Evolutionary conservation across 2,888 invertebrate species (phyloP), one percentile per base, ranked within the genome.

Genomic region (Melinopterus prodromus): DNA sequence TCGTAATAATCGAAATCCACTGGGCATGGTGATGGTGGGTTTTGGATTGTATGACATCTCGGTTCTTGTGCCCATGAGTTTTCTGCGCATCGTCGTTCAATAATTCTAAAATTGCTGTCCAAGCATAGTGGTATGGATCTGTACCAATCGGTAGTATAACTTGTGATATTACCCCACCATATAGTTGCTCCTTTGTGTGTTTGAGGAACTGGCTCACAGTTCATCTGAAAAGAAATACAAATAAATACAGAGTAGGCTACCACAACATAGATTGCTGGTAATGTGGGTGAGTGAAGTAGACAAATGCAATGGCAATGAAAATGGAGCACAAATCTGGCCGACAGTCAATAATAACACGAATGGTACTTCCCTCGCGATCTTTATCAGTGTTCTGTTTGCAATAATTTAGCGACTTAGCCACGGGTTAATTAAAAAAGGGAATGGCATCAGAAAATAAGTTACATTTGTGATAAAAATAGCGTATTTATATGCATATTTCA

Each of bases 101-200:
- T 71, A 9, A 79, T 78, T 16, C 70, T 70, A 36, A 77, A 81
- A 36, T 81, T 79, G 35, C 69, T 37, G 35, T 79, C 74, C 35
- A 81, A 71, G 69, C 81, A 81, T n/a, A 81, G 16, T 2, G 81
- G 81, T 69, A 77, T 75, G 16, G 81, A 81, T 14, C 38, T 12
- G 38, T 79, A 81, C 71, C 70, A 70, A 70, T 16, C 16, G 7
- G 70, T 37, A 26, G 26, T 26, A 4, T 75, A 37, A 16, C 69
- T 69, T 7, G 75, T 75, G 16, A 72, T 71, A 16, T 79, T 76
- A 15, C 79, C 81, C 79, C 79, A 79, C 79, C 79, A 79, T 16
- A 81, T 16, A n/a, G 71, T 77, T 4, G 53, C 71, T n/a, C 36
- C 71, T n/a, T 79, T 76, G 35, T 26, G 14, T 7, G 77, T 71